phyloP scores from a whole-genome alignment of 2,797 vertebrate genomes.

The Clarias pachynema region DNA sequence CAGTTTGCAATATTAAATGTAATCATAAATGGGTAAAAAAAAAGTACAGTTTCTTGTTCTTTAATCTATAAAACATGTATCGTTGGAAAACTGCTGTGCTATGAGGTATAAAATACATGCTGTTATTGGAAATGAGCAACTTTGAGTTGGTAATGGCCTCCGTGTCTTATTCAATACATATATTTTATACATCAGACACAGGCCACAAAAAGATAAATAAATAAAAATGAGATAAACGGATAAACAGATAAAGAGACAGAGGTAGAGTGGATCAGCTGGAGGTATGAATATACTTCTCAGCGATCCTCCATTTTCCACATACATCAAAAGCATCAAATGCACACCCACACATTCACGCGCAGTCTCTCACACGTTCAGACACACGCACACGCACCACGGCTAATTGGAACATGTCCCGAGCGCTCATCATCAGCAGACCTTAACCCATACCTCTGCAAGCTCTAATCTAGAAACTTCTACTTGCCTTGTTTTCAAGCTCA shows the following conservation, averaged over 20 bases:
- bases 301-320: slow-evolving; percentile 37
- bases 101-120: not conserved
- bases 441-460: slow-evolving; percentile 1
- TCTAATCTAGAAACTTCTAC: slow-evolving; percentile 45
- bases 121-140: not conserved
- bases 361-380: slow-evolving; percentile 2
- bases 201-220: not conserved
- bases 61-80: not conserved
- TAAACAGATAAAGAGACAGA: not conserved
- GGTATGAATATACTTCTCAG: slow-evolving; percentile 27
- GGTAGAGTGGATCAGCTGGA: not conserved
- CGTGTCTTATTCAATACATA: no score
- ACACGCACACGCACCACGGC: slow-evolving; percentile 8
- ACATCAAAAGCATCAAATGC: slow-evolving; percentile 32
- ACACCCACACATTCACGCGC: slow-evolving; percentile 24
- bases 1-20: not conserved
- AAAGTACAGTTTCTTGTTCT: not conserved
- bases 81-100: not conserved
- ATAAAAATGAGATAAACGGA: not conserved
- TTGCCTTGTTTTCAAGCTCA: slow-evolving; percentile 44
- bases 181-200: not conserved
- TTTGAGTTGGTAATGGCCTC: not conserved
- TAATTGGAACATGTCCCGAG: not conserved
- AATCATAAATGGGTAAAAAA: not conserved
- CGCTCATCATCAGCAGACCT: not conserved